Conservation (phyloP, 1,140 invertebrate genomes). For the Panagrolaimus sp. region DNA sequence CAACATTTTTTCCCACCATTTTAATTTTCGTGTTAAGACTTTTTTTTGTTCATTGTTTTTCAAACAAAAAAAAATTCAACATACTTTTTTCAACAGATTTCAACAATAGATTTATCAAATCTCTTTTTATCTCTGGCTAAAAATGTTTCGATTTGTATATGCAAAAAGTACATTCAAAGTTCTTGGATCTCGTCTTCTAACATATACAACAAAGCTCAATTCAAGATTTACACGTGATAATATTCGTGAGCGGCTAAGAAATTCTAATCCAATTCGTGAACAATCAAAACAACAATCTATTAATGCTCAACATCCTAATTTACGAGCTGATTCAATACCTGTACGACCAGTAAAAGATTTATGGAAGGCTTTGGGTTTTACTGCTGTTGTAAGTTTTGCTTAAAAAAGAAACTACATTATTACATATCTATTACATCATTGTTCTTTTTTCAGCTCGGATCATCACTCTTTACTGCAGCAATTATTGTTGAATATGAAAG, state of each 20-base stretch:
- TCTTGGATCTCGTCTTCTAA: not conserved
- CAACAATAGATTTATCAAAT: too few relatives aligned
- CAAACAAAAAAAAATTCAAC: too few relatives aligned
- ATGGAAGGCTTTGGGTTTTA: conserved; percentile 38
- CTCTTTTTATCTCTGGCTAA: too few relatives aligned
- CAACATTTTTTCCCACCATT: too few relatives aligned
- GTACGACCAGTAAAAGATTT: conserved; percentile 30
- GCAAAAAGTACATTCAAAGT: not conserved
- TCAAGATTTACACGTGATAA: not conserved
- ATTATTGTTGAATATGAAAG: conserved; percentile 11
- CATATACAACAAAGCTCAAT: not conserved
- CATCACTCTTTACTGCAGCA: not conserved
- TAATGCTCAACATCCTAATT: not conserved
- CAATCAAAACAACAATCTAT: not conserved
- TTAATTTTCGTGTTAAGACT: too few relatives aligned
- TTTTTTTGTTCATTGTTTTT: too few relatives aligned
- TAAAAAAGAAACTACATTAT: conserved; percentile 20
- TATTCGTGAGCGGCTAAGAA: not conserved
- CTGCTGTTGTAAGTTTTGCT: conserved; percentile 31
- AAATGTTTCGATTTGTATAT: not conserved
- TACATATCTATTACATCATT: too few relatives aligned
- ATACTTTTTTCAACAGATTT: too few relatives aligned
- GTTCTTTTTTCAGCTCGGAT: conserved; percentile 9
- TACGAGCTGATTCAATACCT: conserved; percentile 25
- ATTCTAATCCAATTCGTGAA: conserved; percentile 1